Evolutionary conservation across 2,113 vertebrate genomes (phyloP), one percentile per base, ranked within the genome.

Genomic region (Dipodomys merriami): DNA sequence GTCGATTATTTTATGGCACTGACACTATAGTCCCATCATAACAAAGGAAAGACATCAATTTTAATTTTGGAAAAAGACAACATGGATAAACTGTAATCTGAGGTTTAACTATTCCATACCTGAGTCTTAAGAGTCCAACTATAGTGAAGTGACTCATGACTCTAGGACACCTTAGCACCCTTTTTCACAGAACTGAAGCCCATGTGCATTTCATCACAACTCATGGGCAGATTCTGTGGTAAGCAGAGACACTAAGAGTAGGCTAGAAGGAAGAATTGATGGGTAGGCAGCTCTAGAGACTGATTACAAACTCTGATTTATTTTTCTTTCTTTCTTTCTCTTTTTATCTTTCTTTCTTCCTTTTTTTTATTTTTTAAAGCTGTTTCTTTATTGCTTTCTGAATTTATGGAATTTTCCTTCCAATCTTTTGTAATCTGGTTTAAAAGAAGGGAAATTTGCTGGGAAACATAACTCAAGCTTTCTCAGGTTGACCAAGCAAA

Each of bases 111-210:
- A 18, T 35, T 83, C 12, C 1, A 30, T 27, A 20, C 7, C 30
- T 72, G 25, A 83, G 0, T 91, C 2, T 93, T 0, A 78, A 0
- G 0, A 16, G 9, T 83, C 18, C 13, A 60, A 20, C 1, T 15
- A 7, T 3, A 18, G n/a, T 72, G 25, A 30, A 7, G 23, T 22
- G 10, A 2, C 1, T 84, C 0, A 19, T 22, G 10, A 2, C 1
- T 84, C 0, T 0, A 8, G 19, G 6, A 65, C 0, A 72, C 49
- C 5, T 4, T 27, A 29, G 2, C 2, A 18, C 13, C 9, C 0
- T 57, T 93, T 60, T 18, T 23, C 6, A 13, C 6, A 2, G 2
- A 53, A 72, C 10, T 72, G 1, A 29, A 64, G 69, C 2, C 15
- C 16, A 2, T 19, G 39, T 39, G 1, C n/a, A 27, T 27, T 86